phyloP scores from a whole-genome alignment of 2,888 invertebrate species.

The Campopleginae sp. region DNA sequence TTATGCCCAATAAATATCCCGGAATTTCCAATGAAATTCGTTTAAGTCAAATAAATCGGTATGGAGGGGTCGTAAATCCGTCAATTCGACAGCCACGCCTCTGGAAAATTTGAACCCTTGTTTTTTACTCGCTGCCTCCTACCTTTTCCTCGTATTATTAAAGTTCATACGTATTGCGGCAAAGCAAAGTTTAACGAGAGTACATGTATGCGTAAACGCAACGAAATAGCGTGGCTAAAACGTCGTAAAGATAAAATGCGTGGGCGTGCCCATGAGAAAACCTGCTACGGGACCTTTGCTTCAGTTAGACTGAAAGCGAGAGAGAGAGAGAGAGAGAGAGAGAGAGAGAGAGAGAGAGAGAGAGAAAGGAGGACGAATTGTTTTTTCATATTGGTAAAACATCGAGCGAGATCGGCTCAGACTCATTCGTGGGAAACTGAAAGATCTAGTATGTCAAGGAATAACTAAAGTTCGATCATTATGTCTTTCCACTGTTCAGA shows the following conservation, averaged over 20 bases:
- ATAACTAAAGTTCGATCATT: slow-evolving; percentile 61
- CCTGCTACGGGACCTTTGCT: slow-evolving; percentile 52
- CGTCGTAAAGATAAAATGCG: slow-evolving; percentile 64
- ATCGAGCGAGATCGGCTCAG: slow-evolving; percentile 33
- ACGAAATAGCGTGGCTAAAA: slow-evolving; percentile 53
- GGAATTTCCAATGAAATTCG: slow-evolving; percentile 17
- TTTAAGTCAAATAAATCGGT: slow-evolving; percentile 38
- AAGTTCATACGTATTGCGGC: slow-evolving; percentile 41
- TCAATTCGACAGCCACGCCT: slow-evolving; percentile 47
- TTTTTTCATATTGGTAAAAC: slow-evolving; percentile 48
- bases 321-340: slow-evolving; percentile 14
- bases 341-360: slow-evolving; percentile 44
- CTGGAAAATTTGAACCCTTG: slow-evolving; percentile 48
- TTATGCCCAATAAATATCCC: slow-evolving; percentile 23
- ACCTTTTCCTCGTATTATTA: slow-evolving; percentile 20
- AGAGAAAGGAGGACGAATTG: slow-evolving; percentile 60
- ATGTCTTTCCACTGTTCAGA: slow-evolving; percentile 42
- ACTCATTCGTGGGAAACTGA: slow-evolving; percentile 65
- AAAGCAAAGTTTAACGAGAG: slow-evolving; percentile 47
- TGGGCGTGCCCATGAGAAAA: slow-evolving; percentile 66
- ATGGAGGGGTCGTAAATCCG: slow-evolving; percentile 34
- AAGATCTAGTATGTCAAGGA: slow-evolving; percentile 68
- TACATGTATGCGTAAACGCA: slow-evolving; percentile 52
- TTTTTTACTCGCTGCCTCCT: neutral
- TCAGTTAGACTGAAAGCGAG: slow-evolving; percentile 9